Conservation (phyloP, 2,113 vertebrate genomes). For the Pelvicachromis taeniatus region DNA sequence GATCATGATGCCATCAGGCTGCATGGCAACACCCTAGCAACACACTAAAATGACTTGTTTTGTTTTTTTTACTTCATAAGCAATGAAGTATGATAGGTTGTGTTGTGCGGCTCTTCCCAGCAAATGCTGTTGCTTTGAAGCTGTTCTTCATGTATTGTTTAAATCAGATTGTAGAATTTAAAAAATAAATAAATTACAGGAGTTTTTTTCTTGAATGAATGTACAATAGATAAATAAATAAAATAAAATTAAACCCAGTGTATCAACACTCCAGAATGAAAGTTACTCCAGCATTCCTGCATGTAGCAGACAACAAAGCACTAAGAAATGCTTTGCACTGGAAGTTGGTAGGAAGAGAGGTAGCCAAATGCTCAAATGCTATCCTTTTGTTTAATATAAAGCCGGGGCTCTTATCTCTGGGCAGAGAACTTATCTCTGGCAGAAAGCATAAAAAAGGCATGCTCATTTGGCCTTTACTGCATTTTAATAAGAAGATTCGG, state of each 20-base stretch:
- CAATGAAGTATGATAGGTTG: neutral
- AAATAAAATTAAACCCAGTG: neutral
- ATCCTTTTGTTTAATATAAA: slow-evolving; percentile 22
- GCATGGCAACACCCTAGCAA: neutral
- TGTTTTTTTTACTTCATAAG: neutral
- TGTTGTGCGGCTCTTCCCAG: neutral
- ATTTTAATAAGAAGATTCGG: slow-evolving; percentile 5
- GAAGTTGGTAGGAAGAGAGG: neutral
- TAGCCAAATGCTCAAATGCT: neutral
- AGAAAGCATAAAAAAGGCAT: neutral
- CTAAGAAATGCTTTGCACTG: slow-evolving; percentile 1
- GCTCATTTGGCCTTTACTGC: neutral
- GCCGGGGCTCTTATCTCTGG: too few species aligned
- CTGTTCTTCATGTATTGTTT: neutral
- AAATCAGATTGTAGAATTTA: neutral
- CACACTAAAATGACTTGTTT: neutral
- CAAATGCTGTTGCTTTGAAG: neutral
- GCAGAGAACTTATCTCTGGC: neutral
- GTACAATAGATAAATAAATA: neutral
- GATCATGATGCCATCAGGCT: neutral
- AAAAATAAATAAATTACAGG: neutral
- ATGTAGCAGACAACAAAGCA: neutral
- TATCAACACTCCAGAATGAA: slow-evolving; percentile 9
- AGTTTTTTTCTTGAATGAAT: slow-evolving; percentile 1
- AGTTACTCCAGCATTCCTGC: neutral